Evolutionary conservation across 2,797 vertebrate genomes (phyloP).

Genomic region (Lagorchestes hirsutus): DNA sequence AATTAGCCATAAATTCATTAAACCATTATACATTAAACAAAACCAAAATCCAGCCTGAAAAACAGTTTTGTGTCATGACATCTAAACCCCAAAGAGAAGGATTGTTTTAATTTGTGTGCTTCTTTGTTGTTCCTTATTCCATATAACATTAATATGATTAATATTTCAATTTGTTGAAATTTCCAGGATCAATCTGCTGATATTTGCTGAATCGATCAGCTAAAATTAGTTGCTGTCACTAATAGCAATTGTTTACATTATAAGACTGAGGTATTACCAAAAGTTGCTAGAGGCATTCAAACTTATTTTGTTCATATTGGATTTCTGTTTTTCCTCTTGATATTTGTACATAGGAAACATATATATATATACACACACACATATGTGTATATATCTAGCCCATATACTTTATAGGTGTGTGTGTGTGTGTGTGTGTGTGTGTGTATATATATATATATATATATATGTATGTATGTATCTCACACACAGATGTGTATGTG

Average conservation of each 20-base stretch:
- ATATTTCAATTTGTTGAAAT: slow-evolving; percentile 46
- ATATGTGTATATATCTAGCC: too few species aligned
- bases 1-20: background rate
- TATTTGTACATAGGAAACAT: background rate
- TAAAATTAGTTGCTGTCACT: slow-evolving; percentile 3
- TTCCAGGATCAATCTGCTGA: slow-evolving; percentile 25
- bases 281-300: background rate
- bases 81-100: background rate
- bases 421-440: too few species aligned
- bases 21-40: too few species aligned
- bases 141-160: slow-evolving; percentile 8
- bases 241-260: background rate
- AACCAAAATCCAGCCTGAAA: too few species aligned
- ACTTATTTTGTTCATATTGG: background rate
- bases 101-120: background rate
- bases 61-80: background rate
- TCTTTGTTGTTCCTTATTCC: background rate
- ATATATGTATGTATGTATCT: too few species aligned
- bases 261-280: background rate
- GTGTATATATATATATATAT: background rate
- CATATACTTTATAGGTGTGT: too few species aligned
- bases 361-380: background rate
- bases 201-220: background rate
- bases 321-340: background rate
- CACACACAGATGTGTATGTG: too few species aligned